Evolutionary conservation across 1,140 invertebrate genomes (phyloP).

Genomic region (Bathynomus jamesi): DNA sequence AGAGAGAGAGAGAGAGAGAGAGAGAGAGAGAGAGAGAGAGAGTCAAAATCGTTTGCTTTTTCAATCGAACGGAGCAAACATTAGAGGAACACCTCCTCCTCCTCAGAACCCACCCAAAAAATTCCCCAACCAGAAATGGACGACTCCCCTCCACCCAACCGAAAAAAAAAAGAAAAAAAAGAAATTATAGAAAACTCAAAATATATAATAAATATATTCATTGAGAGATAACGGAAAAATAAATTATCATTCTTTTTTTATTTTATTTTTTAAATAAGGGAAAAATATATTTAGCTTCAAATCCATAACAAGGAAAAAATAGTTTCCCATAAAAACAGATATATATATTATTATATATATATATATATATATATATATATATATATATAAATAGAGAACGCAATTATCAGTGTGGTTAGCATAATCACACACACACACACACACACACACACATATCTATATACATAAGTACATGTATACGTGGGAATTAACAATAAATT

Average conservation of each 20-base stretch:
- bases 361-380: conserved; percentile 2
- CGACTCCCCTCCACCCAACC: too few relatives aligned
- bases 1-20: not conserved
- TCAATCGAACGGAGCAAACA: too few relatives aligned
- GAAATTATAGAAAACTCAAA: not conserved
- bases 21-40: not conserved
- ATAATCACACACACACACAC: too few relatives aligned
- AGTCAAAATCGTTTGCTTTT: too few relatives aligned
- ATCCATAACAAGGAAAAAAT: not conserved
- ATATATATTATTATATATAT: not conserved
- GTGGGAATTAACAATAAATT: too few relatives aligned
- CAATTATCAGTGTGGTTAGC: too few relatives aligned
- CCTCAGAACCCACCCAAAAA: too few relatives aligned
- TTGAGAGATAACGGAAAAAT: not conserved
- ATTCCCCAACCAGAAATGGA: too few relatives aligned
- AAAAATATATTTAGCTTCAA: not conserved
- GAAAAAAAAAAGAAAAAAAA: not conserved
- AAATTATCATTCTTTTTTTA: not conserved
- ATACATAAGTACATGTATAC: not conserved
- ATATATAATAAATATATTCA: not conserved
- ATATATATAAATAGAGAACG: not conserved
- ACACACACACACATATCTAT: not conserved
- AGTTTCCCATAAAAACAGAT: not conserved
- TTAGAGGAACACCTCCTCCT: too few relatives aligned
- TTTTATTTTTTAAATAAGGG: not conserved